These are phyloP conservation scores for Saccopteryx leptura DNA, from an alignment of 2,113 vertebrate species.

Conservation along the genomic window DNA sequence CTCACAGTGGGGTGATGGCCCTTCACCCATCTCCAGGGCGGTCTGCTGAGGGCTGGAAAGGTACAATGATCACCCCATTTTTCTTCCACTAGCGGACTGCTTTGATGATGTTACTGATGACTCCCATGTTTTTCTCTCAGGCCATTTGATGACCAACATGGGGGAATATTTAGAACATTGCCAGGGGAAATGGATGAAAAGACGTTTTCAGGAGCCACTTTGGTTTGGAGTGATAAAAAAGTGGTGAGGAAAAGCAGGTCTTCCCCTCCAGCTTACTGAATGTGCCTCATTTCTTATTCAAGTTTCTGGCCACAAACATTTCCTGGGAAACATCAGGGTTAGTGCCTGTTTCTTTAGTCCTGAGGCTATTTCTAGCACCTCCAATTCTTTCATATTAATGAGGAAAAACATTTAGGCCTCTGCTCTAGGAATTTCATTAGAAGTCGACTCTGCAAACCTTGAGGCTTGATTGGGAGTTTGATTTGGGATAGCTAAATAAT, in stretches of 20 bases:
- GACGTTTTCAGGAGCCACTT: fast-evolving
- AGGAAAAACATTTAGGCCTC: not conserved
- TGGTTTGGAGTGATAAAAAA: not conserved
- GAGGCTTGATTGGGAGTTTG: conserved; percentile 12
- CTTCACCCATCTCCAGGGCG: not conserved
- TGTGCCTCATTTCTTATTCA: not conserved
- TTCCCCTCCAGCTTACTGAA: not conserved
- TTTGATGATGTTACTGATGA: not conserved
- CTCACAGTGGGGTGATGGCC: not conserved
- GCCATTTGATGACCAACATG: not conserved
- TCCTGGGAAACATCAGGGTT: not conserved
- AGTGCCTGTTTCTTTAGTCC: conserved; percentile 7
- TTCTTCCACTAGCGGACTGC: not conserved
- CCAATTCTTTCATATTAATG: conserved; percentile 33
- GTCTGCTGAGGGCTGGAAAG: not conserved
- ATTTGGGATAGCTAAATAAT: not conserved
- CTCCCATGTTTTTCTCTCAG: not conserved
- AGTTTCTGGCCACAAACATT: conserved; percentile 5
- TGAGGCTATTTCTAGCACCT: conserved; percentile 48
- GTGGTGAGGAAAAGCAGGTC: not conserved
- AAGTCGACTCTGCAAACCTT: not conserved
- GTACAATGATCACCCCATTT: not conserved
- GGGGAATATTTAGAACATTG: not conserved
- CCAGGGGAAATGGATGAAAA: not conserved
- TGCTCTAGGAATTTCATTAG: not conserved